These are phyloP conservation scores for Stenodera caucasica DNA, from an alignment of 2,888 invertebrate genomes.

Conservation along the genomic window DNA sequence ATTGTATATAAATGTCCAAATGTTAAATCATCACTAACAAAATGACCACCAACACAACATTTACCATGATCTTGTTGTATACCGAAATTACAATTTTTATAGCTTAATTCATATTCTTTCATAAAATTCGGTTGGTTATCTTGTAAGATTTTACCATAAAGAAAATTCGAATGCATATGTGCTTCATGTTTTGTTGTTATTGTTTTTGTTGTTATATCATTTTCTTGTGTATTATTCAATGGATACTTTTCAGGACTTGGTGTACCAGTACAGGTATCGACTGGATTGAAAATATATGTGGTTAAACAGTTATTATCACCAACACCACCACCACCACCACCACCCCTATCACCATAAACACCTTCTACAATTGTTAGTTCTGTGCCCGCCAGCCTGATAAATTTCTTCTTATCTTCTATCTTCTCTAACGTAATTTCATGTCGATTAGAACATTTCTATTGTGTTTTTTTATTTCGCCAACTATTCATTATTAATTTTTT, in stretches of 20 bases:
- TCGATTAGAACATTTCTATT: no score
- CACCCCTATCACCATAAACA: slow-evolving; percentile 11
- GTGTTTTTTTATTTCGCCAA: no score
- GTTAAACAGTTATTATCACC: slow-evolving; percentile 54
- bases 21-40: slow-evolving; percentile 43
- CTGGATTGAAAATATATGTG: slow-evolving; percentile 61
- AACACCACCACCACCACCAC: slow-evolving; percentile 29
- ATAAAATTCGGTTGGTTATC: slow-evolving; percentile 47
- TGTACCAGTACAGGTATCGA: slow-evolving; percentile 63
- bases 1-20: slow-evolving; percentile 58
- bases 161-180: slow-evolving; percentile 47
- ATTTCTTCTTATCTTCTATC: slow-evolving; percentile 12
- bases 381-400: slow-evolving; percentile 51
- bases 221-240: slow-evolving; percentile 29
- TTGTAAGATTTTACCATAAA: slow-evolving; percentile 45
- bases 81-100: slow-evolving; percentile 44
- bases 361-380: slow-evolving; percentile 40
- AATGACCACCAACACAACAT: slow-evolving; percentile 49
- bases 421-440: no score
- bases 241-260: slow-evolving; percentile 60
- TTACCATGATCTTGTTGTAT: slow-evolving; percentile 40
- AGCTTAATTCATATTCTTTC: slow-evolving; percentile 47
- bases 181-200: slow-evolving; percentile 36
- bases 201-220: slow-evolving; percentile 26
- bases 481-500: background rate